phyloP scores from a whole-genome alignment of 2,888 invertebrate genomes.

The Noctuana brunneofusca region DNA sequence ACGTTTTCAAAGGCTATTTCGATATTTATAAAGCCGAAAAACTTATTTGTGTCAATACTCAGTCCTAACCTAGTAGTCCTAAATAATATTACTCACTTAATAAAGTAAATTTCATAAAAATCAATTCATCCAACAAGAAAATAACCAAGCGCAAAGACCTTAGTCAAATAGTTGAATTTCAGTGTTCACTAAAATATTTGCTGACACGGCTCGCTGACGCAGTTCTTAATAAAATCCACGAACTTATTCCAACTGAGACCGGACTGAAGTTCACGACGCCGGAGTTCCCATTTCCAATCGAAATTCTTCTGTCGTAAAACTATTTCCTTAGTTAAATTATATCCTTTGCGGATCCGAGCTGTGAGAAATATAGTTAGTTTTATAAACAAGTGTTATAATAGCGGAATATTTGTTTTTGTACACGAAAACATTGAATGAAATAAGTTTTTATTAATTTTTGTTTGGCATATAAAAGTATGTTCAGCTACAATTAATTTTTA shows the following conservation, averaged over 20 bases:
- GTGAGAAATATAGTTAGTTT: not conserved
- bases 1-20: too few species aligned
- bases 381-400: not conserved
- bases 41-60: too few species aligned
- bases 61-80: too few species aligned
- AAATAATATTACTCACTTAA: too few species aligned
- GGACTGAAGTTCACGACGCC: slow-evolving; percentile 17
- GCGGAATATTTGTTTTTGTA: not conserved
- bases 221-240: slow-evolving; percentile 32
- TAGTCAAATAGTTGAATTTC: slow-evolving; percentile 15
- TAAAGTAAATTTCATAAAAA: not conserved
- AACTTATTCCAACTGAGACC: slow-evolving; percentile 25
- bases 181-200: slow-evolving; percentile 30
- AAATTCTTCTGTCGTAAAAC: slow-evolving; percentile 44
- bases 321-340: slow-evolving; percentile 59
- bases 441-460: slow-evolving; percentile 8
- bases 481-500: too few species aligned
- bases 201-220: slow-evolving; percentile 26
- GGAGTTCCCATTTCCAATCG: slow-evolving; percentile 36
- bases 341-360: slow-evolving; percentile 33
- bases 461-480: too few species aligned
- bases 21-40: too few species aligned
- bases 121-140: not conserved
- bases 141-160: not conserved
- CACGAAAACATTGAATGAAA: not conserved